Evolutionary conservation across 1,140 invertebrate species (phyloP), one percentile per base, ranked within the genome.

Genomic region (Drosophila punjabiensis): DNA sequence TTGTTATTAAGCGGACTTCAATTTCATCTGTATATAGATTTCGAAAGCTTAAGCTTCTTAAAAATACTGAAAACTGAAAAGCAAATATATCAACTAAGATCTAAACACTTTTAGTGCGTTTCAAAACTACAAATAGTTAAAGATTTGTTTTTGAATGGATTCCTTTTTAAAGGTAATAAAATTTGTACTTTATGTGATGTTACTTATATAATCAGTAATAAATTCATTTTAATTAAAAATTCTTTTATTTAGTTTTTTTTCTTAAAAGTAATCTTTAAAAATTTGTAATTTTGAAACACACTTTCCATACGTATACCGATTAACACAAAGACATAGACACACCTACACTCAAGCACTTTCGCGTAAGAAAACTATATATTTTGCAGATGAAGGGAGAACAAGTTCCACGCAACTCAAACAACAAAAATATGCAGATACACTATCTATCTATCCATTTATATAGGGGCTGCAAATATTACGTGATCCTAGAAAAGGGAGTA

Each of bases 371-470:
- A 18, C 53, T 35, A 47, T 39, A 33, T 62, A 28, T 66, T 81
- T 65, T 74, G 56, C 48, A 56, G 58, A 68, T 48, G 43, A 43
- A 61, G 56, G 62, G 59, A 65, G 68, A 75, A 67, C 79, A 84
- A 82, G 85, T 88, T 88, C 85, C 81, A 90, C 43, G 85, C 85
- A 88, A 89, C 24, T 76, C 74, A 66, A 73, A 48, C 52, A 8
- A 30, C 48, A 30, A 63, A 68, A 63, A 66, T 73, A 80, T 43
- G 48, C 63, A 73, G 58, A 81, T 43, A 65, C 53, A 58, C 18
- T 62, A 60, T 58, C 55, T 41, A 43, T 53, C 52, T 48, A 55
- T 76, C 39, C 64, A 52, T 16, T 24, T 56, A 56, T 37, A 33
- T 24, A 37, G 53, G 53, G 33, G 3, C 0, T 0, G 20, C 20